These are phyloP conservation scores for Tetropium fuscum DNA, from an alignment of 2,888 invertebrate genomes.

Conservation along the genomic window DNA sequence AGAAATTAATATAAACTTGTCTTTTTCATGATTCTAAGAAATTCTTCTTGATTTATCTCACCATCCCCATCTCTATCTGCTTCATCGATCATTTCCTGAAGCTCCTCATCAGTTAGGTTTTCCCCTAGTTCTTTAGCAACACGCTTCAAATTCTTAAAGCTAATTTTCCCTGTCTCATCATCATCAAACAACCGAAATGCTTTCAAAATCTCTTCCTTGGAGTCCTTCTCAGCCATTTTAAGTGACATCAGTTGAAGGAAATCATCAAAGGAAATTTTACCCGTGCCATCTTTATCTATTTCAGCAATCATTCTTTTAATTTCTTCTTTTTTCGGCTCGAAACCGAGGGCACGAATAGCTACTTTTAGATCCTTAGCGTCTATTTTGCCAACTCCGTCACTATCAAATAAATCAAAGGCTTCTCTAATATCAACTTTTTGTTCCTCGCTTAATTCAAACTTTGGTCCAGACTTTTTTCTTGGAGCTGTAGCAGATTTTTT, in stretches of 20 bases:
- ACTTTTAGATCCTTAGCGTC: slow-evolving; percentile 95
- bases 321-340: slow-evolving; percentile 98
- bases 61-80: slow-evolving; percentile 97
- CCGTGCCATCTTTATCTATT: slow-evolving; percentile 88
- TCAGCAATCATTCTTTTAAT: slow-evolving; percentile 94
- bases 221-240: slow-evolving; percentile 96
- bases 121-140: slow-evolving; percentile 97
- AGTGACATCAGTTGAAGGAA: slow-evolving; percentile 89
- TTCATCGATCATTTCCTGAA: slow-evolving; percentile 97
- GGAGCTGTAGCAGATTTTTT: slow-evolving; percentile 55
- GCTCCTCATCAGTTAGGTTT: slow-evolving; percentile 95
- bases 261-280: slow-evolving; percentile 87
- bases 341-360: slow-evolving; percentile 94
- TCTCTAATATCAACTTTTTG: slow-evolving; percentile 94
- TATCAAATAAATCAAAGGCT: slow-evolving; percentile 95
- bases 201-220: slow-evolving; percentile 95
- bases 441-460: slow-evolving; percentile 89
- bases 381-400: slow-evolving; percentile 88
- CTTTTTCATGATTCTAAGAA: slow-evolving; percentile 96
- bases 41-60: slow-evolving; percentile 95
- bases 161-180: slow-evolving; percentile 96
- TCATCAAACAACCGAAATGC: slow-evolving; percentile 98
- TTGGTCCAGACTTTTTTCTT: slow-evolving; percentile 66
- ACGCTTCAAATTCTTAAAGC: slow-evolving; percentile 92
- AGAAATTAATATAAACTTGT: slow-evolving; percentile 76